Base-by-base conservation (phyloP, 1,140 invertebrate genomes). In the Branchinecta lindahli region DNA sequence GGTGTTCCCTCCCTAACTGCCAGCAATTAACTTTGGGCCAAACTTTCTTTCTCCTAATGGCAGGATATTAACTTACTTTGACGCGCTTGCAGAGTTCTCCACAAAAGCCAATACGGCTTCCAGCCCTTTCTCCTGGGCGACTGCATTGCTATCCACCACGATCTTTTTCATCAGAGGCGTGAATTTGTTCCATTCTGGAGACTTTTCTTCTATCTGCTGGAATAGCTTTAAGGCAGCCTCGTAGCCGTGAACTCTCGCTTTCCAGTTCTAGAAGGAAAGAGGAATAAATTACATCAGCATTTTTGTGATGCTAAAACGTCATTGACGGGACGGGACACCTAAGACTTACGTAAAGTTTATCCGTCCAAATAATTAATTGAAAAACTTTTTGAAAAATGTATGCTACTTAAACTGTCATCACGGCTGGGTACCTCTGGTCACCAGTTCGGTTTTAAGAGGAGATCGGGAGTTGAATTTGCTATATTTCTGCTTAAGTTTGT, bases 71-170 rank as follows among this genome's bases (percentile, higher is more conserved):
- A 81, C 82, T 78, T 80, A 87, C 86, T 85, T 87, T 75, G 88
- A 88, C 73, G 91, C 91, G 74, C 84, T 79, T 6, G 85, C 85
- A 74, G 91, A 90, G 81, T 95, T 96, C 79, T 96, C 90, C 0
- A 96, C 85, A 82, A 88, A 98, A 18, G 88, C 87, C 33, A 96
- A 78, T 2, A 91, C 87, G 15, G 93, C 92, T 78, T 96, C 93
- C 72, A 98, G 78, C 44, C 91, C 96, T 83, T 95, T 98, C 78
- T 98, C 95, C 80, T 96, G 94, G 2, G 94, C 94, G 44, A 90
- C 85, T 47, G 88, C 94, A 88, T 98, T 97, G 71, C 87, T 93
- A 77, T 98, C 96, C 8, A 85, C 82, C 0, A 97, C 92, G 85
- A 98, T 93, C 79, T 97, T 97, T 77, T 96, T 96, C 46, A 98